Percentiles rank a stretch among this genome's conserved stretches.
These are phyloP conservation scores for Virgularia gustaviana DNA, from an alignment of 92 coral and sea anemone species.

Conservation along the genomic window DNA sequence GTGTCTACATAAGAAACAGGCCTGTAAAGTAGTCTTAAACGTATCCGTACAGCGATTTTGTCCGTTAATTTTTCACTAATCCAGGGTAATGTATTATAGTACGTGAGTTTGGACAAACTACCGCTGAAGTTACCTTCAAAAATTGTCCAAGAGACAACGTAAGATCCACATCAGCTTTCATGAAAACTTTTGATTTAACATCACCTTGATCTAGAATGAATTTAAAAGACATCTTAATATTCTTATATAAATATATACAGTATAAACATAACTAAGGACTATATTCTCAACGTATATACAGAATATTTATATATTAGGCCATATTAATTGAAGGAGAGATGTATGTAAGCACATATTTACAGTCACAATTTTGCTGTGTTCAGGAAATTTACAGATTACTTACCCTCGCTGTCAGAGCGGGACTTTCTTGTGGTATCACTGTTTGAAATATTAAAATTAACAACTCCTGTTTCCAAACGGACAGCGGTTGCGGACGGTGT, in stretches of 20 bases:
- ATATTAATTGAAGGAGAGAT: background rate
- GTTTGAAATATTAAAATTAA: slow-evolving; percentile 85
- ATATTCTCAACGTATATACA: background rate
- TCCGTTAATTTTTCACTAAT: too few species aligned
- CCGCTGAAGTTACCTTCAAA: slow-evolving; percentile 80
- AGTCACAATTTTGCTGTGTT: background rate
- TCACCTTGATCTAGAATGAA: slow-evolving; percentile 17
- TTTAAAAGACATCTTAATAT: background rate
- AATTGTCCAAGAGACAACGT: slow-evolving; percentile 90
- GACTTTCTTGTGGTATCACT: too few species aligned
- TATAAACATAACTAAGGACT: background rate
- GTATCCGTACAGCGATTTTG: too few species aligned
- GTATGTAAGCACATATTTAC: background rate
- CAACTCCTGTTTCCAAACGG: slow-evolving; percentile 90
- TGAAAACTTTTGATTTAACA: slow-evolving; percentile 78
- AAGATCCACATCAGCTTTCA: slow-evolving; percentile 91
- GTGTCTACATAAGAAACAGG: too few species aligned
- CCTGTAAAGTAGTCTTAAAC: too few species aligned
- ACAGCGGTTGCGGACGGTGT: slow-evolving; percentile 98
- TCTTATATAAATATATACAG: background rate
- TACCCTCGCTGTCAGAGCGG: slow-evolving; percentile 70
- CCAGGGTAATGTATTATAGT: background rate
- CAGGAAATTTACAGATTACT: slow-evolving; percentile 1
- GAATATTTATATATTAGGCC: background rate
- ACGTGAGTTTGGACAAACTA: background rate